phyloP scores from a whole-genome alignment of 2,797 vertebrate species.

The Mus minutoides region DNA sequence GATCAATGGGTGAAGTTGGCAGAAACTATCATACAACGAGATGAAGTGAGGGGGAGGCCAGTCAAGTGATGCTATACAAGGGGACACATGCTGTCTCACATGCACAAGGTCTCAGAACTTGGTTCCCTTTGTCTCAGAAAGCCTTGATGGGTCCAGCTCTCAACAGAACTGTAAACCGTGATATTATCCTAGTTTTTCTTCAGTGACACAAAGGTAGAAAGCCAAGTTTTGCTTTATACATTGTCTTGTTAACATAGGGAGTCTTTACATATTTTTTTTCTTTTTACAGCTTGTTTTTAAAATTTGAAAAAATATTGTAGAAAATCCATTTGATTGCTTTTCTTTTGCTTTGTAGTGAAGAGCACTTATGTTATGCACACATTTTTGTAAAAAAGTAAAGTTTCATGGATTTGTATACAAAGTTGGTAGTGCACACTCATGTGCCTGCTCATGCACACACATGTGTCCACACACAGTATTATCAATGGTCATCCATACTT shows the following conservation, averaged over 20 bases:
- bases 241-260: not conserved
- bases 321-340: not conserved
- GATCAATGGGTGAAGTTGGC: not conserved
- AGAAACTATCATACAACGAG: not conserved
- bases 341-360: not conserved
- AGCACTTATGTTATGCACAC: not conserved
- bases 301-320: not conserved
- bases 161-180: not conserved
- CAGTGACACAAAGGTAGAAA: not conserved
- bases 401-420: not conserved
- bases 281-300: not conserved
- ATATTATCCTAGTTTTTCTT: not conserved
- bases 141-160: not conserved
- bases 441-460: no score
- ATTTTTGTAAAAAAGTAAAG: not conserved
- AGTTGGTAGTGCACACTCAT: not conserved
- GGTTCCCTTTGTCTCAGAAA: not conserved
- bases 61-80: not conserved
- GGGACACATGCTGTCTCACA: not conserved
- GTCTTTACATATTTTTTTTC: not conserved
- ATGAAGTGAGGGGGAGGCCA: fast-evolving
- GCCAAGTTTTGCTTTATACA: not conserved
- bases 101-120: no score
- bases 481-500: not conserved
- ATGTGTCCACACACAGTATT: not conserved